phyloP scores from a whole-genome alignment of 2,113 vertebrate species.

The Microtus montanus region DNA sequence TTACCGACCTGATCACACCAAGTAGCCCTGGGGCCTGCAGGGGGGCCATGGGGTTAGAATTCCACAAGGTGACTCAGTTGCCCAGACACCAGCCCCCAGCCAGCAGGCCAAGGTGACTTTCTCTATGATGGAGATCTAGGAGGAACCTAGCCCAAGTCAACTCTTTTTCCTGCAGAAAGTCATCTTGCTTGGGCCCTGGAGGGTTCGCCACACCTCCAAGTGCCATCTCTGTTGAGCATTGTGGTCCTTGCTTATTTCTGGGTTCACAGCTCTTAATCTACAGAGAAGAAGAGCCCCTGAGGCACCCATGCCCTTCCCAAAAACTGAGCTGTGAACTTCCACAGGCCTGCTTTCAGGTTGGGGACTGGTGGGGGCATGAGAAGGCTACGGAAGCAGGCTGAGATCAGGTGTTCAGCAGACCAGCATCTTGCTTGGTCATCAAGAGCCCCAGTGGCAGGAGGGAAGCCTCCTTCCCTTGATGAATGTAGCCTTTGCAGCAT shows the following conservation, averaged over 20 bases:
- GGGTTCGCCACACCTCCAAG: background rate
- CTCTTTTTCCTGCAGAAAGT: background rate
- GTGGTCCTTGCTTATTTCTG: background rate
- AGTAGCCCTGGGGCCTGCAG: background rate
- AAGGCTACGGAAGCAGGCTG: background rate
- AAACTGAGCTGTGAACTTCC: background rate
- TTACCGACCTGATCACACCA: too few species aligned
- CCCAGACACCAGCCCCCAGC: background rate
- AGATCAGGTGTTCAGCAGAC: background rate
- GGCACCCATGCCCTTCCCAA: background rate
- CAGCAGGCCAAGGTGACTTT: background rate
- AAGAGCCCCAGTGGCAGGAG: background rate
- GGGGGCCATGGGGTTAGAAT: fast-evolving
- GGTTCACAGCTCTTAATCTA: background rate
- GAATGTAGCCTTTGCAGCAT: background rate
- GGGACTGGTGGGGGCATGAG: background rate
- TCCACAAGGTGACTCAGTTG: background rate
- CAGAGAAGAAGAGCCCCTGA: background rate
- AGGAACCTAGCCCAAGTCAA: background rate
- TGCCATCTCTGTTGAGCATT: background rate
- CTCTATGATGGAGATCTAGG: fast-evolving
- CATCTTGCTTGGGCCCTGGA: background rate
- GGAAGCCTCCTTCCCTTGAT: background rate
- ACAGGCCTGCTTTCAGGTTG: background rate
- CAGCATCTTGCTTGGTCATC: background rate